Conservation (phyloP, 2,888 invertebrate genomes). For the Agonum fuliginosum region DNA sequence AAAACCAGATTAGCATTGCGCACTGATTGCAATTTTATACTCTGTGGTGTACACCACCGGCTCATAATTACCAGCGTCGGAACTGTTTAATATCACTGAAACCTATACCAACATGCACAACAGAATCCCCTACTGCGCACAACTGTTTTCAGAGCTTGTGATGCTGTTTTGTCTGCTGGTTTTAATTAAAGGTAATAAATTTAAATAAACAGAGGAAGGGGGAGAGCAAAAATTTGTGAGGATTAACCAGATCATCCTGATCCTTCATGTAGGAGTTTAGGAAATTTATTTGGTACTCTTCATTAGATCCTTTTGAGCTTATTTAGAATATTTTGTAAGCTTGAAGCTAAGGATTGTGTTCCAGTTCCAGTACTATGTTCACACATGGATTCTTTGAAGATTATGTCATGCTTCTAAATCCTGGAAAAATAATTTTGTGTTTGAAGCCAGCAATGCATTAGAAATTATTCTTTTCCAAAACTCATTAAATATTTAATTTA, state of each 20-base stretch:
- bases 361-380: no score
- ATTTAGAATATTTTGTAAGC: no score
- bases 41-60: conserved; percentile 19
- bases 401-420: no score
- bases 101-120: conserved; percentile 25
- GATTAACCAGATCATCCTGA: conserved; percentile 1
- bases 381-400: no score
- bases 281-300: no score
- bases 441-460: no score
- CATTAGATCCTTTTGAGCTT: no score
- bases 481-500: no score
- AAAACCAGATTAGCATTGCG: conserved; percentile 38
- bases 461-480: no score
- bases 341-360: no score
- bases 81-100: conserved; percentile 42
- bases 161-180: conserved; percentile 5
- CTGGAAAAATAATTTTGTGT: no score
- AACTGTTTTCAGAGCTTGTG: conserved; percentile 1
- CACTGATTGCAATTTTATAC: conserved; percentile 40
- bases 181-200: conserved; percentile 50
- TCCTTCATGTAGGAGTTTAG: no score
- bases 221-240: conserved; percentile 6
- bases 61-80: conserved; percentile 32
- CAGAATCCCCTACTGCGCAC: background rate
- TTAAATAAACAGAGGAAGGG: background rate